These are phyloP conservation scores for Macrotis lagotis DNA, from an alignment of 2,113 vertebrate genomes.

Conservation along the genomic window DNA sequence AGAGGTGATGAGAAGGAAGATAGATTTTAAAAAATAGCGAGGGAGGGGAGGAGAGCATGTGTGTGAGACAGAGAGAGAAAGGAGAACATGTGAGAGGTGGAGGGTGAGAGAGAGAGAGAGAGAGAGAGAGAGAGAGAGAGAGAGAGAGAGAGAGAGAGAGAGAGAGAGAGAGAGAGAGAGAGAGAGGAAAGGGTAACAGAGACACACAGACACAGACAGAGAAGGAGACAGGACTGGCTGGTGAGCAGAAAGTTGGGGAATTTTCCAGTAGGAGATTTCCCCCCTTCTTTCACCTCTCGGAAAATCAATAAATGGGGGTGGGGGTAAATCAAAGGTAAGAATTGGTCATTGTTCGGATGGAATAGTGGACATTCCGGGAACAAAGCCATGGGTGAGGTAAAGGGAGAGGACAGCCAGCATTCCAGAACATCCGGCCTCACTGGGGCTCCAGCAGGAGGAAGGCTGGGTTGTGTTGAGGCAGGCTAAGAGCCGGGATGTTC, in stretches of 20 bases:
- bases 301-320: not conserved
- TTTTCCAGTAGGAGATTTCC: slow-evolving; percentile 1
- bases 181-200: not conserved
- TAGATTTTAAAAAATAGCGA: too few relatives aligned
- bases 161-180: not conserved
- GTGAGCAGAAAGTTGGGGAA: not conserved
- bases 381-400: not conserved
- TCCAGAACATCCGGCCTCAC: slow-evolving; percentile 19
- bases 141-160: too few relatives aligned
- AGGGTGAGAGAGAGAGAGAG: too few relatives aligned
- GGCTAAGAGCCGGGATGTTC: not conserved
- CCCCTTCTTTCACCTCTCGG: slow-evolving; percentile 19
- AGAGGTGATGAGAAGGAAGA: too few relatives aligned
- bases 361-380: slow-evolving; percentile 1
- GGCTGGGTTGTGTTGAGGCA: slow-evolving; percentile 9
- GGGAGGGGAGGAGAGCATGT: too few relatives aligned
- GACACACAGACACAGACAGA: too few relatives aligned
- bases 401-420: not conserved
- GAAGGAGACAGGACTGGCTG: not conserved
- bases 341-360: slow-evolving; percentile 19
- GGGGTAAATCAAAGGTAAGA: slow-evolving; percentile 20
- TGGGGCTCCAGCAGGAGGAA: not conserved
- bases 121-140: too few relatives aligned
- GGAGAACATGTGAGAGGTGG: too few relatives aligned
- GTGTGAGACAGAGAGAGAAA: too few relatives aligned